These are phyloP conservation scores for Mormyrops boulengeri DNA, from an alignment of 2,797 vertebrate genomes.

Conservation along the genomic window DNA sequence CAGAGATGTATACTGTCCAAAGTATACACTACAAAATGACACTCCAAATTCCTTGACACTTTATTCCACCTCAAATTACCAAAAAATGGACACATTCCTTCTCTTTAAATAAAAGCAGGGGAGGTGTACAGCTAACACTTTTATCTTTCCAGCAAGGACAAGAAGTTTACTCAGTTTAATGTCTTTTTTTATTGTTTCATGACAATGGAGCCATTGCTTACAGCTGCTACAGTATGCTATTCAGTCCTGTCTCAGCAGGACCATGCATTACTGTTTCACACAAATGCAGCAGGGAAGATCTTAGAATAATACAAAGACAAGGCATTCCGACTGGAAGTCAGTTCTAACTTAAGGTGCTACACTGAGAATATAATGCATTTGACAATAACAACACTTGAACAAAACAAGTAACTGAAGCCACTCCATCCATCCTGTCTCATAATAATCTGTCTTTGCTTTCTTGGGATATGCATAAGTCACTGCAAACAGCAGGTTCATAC, in stretches of 20 bases:
- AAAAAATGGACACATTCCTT: not conserved
- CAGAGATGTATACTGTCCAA: not conserved
- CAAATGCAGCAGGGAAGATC: not conserved
- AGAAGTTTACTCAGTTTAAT: not conserved
- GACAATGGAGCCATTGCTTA: not conserved
- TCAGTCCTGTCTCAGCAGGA: not conserved
- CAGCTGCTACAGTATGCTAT: not conserved
- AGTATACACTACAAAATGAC: not conserved
- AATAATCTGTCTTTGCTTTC: not conserved
- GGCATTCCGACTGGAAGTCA: not conserved
- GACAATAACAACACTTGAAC: not conserved
- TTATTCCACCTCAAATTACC: not conserved
- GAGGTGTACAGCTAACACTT: not conserved
- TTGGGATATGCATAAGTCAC: not conserved
- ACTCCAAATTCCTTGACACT: not conserved
- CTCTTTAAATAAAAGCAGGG: not conserved
- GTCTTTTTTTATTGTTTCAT: not conserved
- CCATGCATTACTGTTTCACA: not conserved
- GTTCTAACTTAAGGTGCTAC: not conserved
- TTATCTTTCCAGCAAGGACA: not conserved
- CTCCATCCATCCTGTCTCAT: not conserved
- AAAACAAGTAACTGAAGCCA: not conserved
- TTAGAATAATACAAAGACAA: not conserved
- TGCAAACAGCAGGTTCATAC: not conserved
- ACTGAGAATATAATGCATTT: not conserved